Conservation (phyloP, 2,113 vertebrate genomes). For the Thermophis baileyi region DNA sequence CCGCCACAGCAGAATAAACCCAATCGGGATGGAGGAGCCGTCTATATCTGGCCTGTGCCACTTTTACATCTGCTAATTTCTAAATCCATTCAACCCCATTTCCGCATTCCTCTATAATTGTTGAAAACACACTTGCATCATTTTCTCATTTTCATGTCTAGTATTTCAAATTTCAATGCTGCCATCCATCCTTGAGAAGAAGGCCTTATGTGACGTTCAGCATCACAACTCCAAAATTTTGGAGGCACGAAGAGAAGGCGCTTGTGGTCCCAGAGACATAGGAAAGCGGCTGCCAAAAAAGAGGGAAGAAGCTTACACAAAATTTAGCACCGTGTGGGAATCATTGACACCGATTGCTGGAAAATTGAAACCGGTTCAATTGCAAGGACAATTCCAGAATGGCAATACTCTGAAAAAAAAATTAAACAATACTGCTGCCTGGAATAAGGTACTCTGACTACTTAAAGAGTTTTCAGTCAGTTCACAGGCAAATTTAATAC, state of each 20-base stretch:
- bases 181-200: neutral
- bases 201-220: too few relatives aligned
- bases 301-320: neutral
- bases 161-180: neutral
- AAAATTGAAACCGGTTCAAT: conserved; percentile 26
- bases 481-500: neutral
- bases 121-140: neutral
- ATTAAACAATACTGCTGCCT: neutral
- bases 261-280: neutral
- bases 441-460: neutral
- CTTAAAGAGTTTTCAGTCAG: neutral
- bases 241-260: neutral
- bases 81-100: neutral
- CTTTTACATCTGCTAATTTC: neutral
- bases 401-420: neutral
- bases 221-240: neutral
- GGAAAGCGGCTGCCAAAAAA: neutral
- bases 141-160: neutral
- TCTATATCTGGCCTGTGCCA: neutral
- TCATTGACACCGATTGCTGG: conserved; percentile 39
- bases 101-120: neutral
- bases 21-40: neutral
- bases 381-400: conserved; percentile 28
- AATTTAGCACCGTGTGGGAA: conserved; percentile 24
- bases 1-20: neutral